A percentile compares a stretch with the other conserved stretches of the same genome.
These are phyloP conservation scores for Eristalinus aeneus DNA, from an alignment of 2,888 invertebrate genomes.

Conservation along the genomic window DNA sequence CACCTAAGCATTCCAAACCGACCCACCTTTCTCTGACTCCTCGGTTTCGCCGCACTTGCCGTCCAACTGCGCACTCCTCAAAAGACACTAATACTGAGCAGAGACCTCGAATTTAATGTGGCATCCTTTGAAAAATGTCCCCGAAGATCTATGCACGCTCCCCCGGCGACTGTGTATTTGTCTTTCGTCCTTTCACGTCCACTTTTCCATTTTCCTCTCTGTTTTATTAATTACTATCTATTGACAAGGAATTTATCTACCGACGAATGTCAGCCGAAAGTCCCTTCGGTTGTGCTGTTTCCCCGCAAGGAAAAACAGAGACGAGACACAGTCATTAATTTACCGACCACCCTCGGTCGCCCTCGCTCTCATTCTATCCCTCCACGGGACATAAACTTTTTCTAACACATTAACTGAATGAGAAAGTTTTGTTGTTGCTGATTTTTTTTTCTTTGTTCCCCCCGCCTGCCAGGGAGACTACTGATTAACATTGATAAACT, in stretches of 20 bases:
- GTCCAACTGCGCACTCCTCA: too few relatives aligned
- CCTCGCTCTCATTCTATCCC: background rate
- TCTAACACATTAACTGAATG: conserved; percentile 27
- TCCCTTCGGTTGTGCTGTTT: background rate
- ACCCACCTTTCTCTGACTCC: too few relatives aligned
- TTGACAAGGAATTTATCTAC: background rate
- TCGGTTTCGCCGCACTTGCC: too few relatives aligned
- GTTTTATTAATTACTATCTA: background rate
- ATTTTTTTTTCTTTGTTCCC: conserved; percentile 14
- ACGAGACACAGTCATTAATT: conserved; percentile 2
- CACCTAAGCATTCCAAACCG: too few relatives aligned
- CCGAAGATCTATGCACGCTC: too few relatives aligned
- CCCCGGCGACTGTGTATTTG: too few relatives aligned
- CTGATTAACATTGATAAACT: conserved; percentile 59
- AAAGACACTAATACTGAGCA: too few relatives aligned
- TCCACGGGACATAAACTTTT: background rate
- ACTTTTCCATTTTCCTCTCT: background rate
- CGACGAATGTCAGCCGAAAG: background rate
- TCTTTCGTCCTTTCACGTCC: background rate
- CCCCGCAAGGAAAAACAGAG: background rate
- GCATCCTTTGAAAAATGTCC: too few relatives aligned
- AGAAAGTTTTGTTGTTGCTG: conserved; percentile 23
- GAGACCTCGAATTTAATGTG: too few relatives aligned
- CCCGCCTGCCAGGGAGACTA: conserved; percentile 28
- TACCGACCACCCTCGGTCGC: background rate